A percentile compares a stretch with the other conserved stretches of the same genome.
phyloP scores from a whole-genome alignment of 2,113 vertebrate genomes.

The Chitala chitala region DNA sequence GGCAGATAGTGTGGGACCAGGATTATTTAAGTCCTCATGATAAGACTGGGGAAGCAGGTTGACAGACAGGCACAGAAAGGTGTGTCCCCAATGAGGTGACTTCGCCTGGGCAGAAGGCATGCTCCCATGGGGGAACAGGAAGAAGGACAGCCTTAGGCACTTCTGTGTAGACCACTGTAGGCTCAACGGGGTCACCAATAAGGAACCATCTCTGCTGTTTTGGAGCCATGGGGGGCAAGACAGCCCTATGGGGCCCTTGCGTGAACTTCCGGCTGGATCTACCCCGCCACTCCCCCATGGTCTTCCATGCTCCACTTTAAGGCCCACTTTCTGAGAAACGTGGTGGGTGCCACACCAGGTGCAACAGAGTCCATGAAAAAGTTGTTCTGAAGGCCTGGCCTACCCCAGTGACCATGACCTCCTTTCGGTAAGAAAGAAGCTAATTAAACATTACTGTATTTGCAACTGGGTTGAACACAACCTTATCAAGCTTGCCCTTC shows the following conservation, averaged over 20 bases:
- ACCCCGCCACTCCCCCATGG: not conserved
- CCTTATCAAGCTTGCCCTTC: conserved; percentile 20
- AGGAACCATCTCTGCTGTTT: no score
- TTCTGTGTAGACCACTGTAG: not conserved
- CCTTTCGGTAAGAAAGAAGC: conserved; percentile 40
- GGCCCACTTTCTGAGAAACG: not conserved
- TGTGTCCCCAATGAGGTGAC: not conserved
- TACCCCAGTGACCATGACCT: conserved; percentile 7
- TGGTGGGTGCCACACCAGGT: not conserved
- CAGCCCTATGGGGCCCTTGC: not conserved
- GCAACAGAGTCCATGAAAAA: not conserved
- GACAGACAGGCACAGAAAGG: not conserved
- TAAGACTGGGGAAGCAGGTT: not conserved
- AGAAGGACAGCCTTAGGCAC: not conserved
- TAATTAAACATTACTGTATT: conserved; percentile 53
- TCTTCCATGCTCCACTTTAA: not conserved
- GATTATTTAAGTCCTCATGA: not conserved
- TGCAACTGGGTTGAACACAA: conserved; percentile 64
- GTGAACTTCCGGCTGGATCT: conserved; percentile 2
- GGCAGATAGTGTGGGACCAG: not conserved
- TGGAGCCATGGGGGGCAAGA: no score
- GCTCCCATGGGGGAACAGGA: conserved; percentile 38
- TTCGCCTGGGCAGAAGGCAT: not conserved
- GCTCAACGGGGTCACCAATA: no score
- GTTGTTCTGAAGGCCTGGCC: not conserved